Base-by-base conservation (phyloP, 2,797 vertebrate genomes). In the Urosaurus nigricauda region DNA sequence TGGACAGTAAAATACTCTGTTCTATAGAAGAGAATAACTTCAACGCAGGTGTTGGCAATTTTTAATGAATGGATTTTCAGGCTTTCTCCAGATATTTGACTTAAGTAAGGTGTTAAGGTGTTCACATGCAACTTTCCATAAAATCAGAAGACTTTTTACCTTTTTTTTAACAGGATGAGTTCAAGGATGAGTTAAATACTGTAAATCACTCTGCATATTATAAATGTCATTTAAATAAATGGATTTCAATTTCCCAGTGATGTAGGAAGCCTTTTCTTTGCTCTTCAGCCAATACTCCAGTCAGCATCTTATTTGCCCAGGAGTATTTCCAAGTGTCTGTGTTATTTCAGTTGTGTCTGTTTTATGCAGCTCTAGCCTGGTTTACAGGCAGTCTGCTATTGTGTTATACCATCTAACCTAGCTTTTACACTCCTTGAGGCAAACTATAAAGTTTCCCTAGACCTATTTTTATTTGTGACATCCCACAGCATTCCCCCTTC, bases 271-370 rank as follows among this genome's bases (percentile, higher is more conserved):
- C 19, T 71, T 43, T 78, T 73, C 35, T 51, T 70, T n/a, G 81
- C 58, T 88, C 47, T 56, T 71, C 26, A 71, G 43, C 58, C 37
- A 88, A 84, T 77, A 79, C 60, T 58, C 70, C 35, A 47, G 13
- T 24, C 63, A 84, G 47, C 32, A 79, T n/a, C 51, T 88, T 56
- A 84, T 79, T 21, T 88, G 26, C 2, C 32, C 35, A 71, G 37
- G 51, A 71, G 65, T 79, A 88, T 71, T 88, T 79, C 63, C 65
- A 84, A 84, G 19, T 7, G 13, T 74, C 51, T 85, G 84, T 32
- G 58, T 87, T 85, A 43, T 75, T 75, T 86, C 71, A 51, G 74
- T 8, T 65, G 40, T 82, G 65, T 43, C 47, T n/a, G 21, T 12
- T 81, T 83, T 84, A 43, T 79, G 26, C 32, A 43, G 29, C 19